phyloP scores from a whole-genome alignment of 2,113 vertebrate species.

The Prolemur simus region DNA sequence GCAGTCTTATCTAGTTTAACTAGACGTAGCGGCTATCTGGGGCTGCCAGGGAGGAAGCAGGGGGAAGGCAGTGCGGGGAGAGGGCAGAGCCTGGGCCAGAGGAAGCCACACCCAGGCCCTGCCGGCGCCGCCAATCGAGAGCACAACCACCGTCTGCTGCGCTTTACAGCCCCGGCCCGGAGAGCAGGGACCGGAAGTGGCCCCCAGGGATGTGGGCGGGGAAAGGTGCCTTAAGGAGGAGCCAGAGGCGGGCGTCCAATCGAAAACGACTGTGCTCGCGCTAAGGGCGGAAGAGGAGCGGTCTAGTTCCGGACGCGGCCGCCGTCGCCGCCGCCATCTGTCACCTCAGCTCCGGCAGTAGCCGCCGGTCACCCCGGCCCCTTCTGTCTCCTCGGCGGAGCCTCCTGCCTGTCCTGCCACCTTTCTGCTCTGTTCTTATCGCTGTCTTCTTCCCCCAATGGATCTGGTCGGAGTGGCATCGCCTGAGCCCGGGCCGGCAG shows the following conservation, averaged over 20 bases:
- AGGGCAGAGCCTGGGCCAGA: rapidly evolving
- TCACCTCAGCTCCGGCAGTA: slow-evolving; percentile 12
- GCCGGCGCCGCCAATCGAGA: rapidly evolving
- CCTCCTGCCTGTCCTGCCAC: background rate
- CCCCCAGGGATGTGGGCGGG: background rate
- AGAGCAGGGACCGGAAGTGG: background rate
- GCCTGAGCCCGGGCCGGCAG: slow-evolving; percentile 61
- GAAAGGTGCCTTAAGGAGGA: background rate
- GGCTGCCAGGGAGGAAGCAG: background rate
- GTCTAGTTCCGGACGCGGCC: slow-evolving; percentile 69
- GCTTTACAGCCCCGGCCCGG: rapidly evolving
- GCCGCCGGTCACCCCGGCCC: background rate
- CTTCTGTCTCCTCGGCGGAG: background rate
- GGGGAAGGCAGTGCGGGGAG: background rate
- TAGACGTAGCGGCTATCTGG: rapidly evolving
- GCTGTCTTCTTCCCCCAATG: slow-evolving; percentile 25
- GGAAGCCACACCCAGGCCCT: background rate
- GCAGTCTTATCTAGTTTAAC: background rate
- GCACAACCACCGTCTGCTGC: rapidly evolving
- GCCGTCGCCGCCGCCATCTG: slow-evolving; percentile 67
- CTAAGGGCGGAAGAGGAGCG: slow-evolving; percentile 63
- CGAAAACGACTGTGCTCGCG: background rate
- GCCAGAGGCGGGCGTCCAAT: slow-evolving; percentile 25
- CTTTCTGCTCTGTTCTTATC: background rate
- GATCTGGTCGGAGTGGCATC: slow-evolving; percentile 75